Base-by-base conservation (phyloP, 2,888 invertebrate species). In the Drosophila birchii region DNA sequence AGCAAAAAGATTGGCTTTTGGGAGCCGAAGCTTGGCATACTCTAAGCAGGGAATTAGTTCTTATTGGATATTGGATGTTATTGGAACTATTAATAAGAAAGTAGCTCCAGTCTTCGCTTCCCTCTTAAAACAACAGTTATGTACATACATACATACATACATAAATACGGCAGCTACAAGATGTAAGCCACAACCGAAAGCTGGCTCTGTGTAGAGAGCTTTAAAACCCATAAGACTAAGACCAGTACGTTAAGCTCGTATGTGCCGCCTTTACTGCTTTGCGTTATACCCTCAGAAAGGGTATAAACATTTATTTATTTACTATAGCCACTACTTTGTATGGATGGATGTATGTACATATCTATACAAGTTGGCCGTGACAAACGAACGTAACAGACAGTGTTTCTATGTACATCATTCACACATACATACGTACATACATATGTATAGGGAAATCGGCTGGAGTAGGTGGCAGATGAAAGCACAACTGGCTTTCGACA, bases 331-430 rank as follows among this genome's bases (percentile, higher is more conserved):
- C 51, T 53, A 36, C 34, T 53, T 51, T 11, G 29, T n/a, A 47
- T 47, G 51, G 16, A 53, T 9, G 14, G 34, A 51, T 5, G 5
- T 47, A n/a, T 29, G 12, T 49, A 51, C 51, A 34, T 34, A 20
- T 34, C 51, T 23, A 34, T 20, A 53, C 51, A 23, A 11, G 34
- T 53, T 53, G 34, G 51, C 51, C 51, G 51, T 53, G 51, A 53
- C 51, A 53, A 53, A 53, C 51, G 20, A 53, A 53, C 51, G 51
- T 34, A 34, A 51, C 51, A 51, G 34, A 51, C 51, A 34, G 16
- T 32, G 47, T 51, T 29, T 32, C 14, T 36, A 34, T 23, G 57
- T 29, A 63, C 16, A 39, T 16, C 26, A 12, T 12, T 32, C 34
- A 45, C 7, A 20, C 20, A 34, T 16, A 45, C 34, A 45, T 6